Percentiles rank a stretch among this genome's conserved stretches.
Conservation (phyloP, 2,797 vertebrate genomes). For the Acanthurus tractus region DNA sequence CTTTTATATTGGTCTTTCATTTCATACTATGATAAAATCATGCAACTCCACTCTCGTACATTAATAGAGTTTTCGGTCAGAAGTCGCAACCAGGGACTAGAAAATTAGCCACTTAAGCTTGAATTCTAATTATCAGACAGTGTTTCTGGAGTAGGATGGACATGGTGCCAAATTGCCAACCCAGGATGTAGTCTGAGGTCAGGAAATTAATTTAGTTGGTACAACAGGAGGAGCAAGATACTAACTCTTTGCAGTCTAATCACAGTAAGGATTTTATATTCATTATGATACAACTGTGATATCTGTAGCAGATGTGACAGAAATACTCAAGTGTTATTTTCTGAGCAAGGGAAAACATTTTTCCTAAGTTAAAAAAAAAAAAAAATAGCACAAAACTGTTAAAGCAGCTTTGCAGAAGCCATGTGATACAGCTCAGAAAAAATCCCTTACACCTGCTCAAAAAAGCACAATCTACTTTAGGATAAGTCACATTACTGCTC, state of each 20-base stretch:
- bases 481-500: not conserved
- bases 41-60: constrained; percentile 50
- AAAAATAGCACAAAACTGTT: constrained; percentile 26
- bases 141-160: constrained; percentile 75
- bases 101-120: constrained; percentile 81
- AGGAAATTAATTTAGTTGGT: constrained; percentile 80
- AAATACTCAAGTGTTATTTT: constrained; percentile 40
- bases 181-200: constrained; percentile 77
- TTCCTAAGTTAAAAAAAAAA: not conserved
- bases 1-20: constrained; percentile 3
- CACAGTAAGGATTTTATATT: constrained; percentile 35
- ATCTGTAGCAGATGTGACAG: constrained; percentile 25
- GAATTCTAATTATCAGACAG: constrained; percentile 84
- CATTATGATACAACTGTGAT: constrained; percentile 30
- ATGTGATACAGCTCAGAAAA: constrained; percentile 1
- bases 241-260: constrained; percentile 45
- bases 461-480: not conserved
- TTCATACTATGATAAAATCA: constrained; percentile 60
- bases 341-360: constrained; percentile 4
- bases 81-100: constrained; percentile 71
- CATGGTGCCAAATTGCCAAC: constrained; percentile 79
- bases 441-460: not conserved
- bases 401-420: constrained; percentile 42
- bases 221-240: constrained; percentile 50
- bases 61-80: constrained; percentile 73